Conservation (phyloP, 2,797 vertebrate genomes). For the Echeneis naucrates region DNA sequence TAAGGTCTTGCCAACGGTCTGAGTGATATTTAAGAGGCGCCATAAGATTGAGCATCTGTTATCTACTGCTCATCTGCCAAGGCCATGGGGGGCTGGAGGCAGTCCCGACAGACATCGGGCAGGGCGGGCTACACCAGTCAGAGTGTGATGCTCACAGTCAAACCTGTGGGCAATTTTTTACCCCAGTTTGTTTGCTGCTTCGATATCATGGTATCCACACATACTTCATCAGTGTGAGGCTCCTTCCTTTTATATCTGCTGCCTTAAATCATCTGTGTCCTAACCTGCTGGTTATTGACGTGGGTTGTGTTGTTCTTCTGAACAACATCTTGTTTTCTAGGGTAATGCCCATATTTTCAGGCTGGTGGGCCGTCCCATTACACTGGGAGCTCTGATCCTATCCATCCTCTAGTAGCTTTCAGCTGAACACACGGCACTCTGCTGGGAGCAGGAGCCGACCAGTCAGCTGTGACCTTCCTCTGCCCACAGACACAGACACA, state of each 20-base stretch:
- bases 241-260: constrained; percentile 4
- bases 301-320: constrained; percentile 69
- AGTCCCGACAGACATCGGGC: too few relatives aligned
- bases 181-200: background rate
- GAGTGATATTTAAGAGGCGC: too few relatives aligned
- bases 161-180: too few relatives aligned
- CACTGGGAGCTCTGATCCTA: constrained; percentile 76
- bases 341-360: constrained; percentile 71
- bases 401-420: constrained; percentile 68
- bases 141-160: too few relatives aligned
- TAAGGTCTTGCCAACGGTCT: too few relatives aligned
- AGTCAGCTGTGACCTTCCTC: constrained; percentile 43
- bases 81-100: too few relatives aligned
- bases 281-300: constrained; percentile 70
- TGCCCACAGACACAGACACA: constrained; percentile 41
- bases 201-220: background rate
- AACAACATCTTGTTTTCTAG: constrained; percentile 60
- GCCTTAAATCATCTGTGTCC: constrained; percentile 55
- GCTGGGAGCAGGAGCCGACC: constrained; percentile 46
- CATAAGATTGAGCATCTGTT: too few relatives aligned
- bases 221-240: background rate
- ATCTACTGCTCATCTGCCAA: too few relatives aligned
- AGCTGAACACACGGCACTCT: constrained; percentile 62
- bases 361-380: constrained; percentile 71
- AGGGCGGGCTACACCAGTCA: too few relatives aligned